Evolutionary conservation across 2,113 vertebrate genomes (phyloP).

Genomic region (Argyrosomus japonicus): DNA sequence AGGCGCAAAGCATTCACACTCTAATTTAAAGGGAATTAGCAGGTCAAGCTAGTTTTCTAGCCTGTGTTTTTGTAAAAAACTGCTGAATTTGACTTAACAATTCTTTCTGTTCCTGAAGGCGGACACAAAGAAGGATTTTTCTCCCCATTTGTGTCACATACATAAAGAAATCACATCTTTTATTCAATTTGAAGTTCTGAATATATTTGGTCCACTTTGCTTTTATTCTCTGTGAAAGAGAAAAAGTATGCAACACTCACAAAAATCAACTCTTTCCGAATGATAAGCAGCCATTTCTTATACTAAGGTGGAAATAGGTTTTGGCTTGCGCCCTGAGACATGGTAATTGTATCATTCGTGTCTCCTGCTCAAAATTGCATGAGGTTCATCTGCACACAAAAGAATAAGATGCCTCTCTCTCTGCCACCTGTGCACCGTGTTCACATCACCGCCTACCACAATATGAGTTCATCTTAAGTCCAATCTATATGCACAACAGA

Average conservation of each 20-base stretch:
- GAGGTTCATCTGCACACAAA: constrained; percentile 63
- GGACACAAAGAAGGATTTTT: constrained; percentile 3
- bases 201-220: constrained; percentile 38
- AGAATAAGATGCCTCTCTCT: constrained; percentile 41
- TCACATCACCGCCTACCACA: constrained; percentile 2
- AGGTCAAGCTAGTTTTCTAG: constrained; percentile 3
- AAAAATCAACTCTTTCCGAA: constrained; percentile 36
- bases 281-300: constrained; percentile 35
- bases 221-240: constrained; percentile 16
- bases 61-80: not conserved
- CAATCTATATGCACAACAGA: constrained; percentile 75
- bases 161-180: constrained; percentile 20
- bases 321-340: constrained; percentile 36
- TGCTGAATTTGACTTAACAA: constrained; percentile 37
- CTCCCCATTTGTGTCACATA: constrained; percentile 20
- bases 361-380: constrained; percentile 65
- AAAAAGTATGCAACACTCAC: constrained; percentile 12
- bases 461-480: constrained; percentile 55
- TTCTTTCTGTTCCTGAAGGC: constrained; percentile 1
- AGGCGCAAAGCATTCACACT: constrained; percentile 41
- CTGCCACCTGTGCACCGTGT: constrained; percentile 64
- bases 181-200: constrained; percentile 49
- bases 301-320: constrained; percentile 61
- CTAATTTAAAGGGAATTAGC: constrained; percentile 45
- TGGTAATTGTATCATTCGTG: constrained; percentile 57